Evolutionary conservation across 2,797 vertebrate species (phyloP).

Genomic region (Psittacula derbiana): DNA sequence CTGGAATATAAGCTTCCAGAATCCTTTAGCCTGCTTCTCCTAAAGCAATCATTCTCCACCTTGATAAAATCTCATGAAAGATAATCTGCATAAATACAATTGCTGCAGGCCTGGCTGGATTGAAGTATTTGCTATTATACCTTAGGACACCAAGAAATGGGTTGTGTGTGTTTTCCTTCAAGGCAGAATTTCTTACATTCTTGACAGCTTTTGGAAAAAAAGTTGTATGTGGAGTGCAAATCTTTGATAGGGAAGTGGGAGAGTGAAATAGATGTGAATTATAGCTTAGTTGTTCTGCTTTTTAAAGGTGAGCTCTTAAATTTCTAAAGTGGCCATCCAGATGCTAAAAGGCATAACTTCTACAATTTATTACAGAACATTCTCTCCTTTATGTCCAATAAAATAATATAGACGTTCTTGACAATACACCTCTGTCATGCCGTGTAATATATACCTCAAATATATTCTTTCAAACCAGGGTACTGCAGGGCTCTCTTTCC

Average conservation of each 20-base stretch:
- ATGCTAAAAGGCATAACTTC: neutral
- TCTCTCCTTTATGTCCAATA: conserved; percentile 28
- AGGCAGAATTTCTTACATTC: neutral
- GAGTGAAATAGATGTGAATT: neutral
- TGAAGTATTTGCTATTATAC: neutral
- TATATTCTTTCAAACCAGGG: neutral
- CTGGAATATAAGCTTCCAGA: neutral
- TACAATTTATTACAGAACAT: neutral
- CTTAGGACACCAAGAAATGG: neutral
- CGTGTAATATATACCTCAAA: neutral
- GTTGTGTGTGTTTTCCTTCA: neutral
- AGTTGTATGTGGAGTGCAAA: neutral
- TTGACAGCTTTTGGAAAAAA: neutral
- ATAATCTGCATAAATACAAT: neutral
- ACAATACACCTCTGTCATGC: neutral
- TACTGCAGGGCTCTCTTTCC: neutral
- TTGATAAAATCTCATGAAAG: neutral
- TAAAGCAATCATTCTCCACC: neutral
- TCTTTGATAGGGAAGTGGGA: neutral
- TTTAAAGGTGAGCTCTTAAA: conserved; percentile 1
- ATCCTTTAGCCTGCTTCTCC: neutral
- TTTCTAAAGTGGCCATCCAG: conserved; percentile 1
- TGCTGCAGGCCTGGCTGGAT: neutral
- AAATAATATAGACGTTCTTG: neutral
- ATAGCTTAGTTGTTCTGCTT: neutral